These are phyloP conservation scores for Muscina levida DNA, from an alignment of 2,888 invertebrate species.

Conservation along the genomic window DNA sequence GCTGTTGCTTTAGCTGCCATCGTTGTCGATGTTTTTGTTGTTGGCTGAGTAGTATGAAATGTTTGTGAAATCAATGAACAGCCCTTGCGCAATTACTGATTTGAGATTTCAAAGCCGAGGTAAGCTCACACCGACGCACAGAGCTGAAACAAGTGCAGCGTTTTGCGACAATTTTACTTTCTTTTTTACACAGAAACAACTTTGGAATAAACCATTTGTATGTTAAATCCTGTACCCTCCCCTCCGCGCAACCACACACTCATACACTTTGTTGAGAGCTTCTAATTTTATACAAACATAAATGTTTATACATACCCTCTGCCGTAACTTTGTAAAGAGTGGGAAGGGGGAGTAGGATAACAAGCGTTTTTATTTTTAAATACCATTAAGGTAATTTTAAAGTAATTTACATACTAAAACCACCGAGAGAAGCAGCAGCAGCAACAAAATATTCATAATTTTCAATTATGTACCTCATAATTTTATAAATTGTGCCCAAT, in stretches of 20 bases:
- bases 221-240: neutral
- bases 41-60: too few relatives aligned
- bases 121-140: slow-evolving; percentile 8
- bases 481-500: too few relatives aligned
- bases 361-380: neutral
- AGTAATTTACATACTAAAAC: slow-evolving; percentile 5
- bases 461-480: neutral
- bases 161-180: too few relatives aligned
- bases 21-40: slow-evolving; percentile 17
- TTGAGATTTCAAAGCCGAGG: slow-evolving; percentile 34
- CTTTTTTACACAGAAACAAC: too few relatives aligned
- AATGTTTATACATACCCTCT: too few relatives aligned
- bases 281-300: too few relatives aligned
- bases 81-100: slow-evolving; percentile 70
- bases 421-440: too few relatives aligned
- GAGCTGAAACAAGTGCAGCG: slow-evolving; percentile 39
- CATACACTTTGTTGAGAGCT: too few relatives aligned
- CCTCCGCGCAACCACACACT: neutral
- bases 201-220: too few relatives aligned
- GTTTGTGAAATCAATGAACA: slow-evolving; percentile 45
- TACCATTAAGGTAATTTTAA: neutral
- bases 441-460: neutral
- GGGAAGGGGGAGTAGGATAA: neutral
- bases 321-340: neutral
- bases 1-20: slow-evolving; percentile 20